These are phyloP conservation scores for Diadophis punctatus DNA, from an alignment of 2,113 vertebrate species.

Conservation along the genomic window DNA sequence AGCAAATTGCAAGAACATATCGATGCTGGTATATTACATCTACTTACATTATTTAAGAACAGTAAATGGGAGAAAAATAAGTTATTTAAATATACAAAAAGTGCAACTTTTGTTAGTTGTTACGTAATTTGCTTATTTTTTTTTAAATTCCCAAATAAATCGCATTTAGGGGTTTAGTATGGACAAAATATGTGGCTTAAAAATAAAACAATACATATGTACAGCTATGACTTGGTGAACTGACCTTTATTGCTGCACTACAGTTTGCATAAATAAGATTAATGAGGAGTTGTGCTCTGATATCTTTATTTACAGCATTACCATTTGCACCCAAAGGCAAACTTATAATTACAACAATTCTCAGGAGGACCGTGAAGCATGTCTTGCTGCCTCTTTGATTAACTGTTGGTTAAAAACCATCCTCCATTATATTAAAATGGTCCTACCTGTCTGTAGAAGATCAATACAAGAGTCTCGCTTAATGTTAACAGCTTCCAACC, in stretches of 20 bases:
- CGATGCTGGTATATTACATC: conserved; percentile 96
- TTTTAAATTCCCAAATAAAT: conserved; percentile 60
- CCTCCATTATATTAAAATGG: conserved; percentile 19
- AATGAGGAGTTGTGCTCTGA: background rate
- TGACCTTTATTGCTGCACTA: conserved; percentile 62
- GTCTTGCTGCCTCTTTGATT: conserved; percentile 21
- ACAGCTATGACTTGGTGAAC: conserved; percentile 69
- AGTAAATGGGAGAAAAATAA: conserved; percentile 92
- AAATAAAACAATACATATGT: conserved; percentile 63
- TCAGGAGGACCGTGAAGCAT: background rate
- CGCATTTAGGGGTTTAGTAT: conserved; percentile 67
- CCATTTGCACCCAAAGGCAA: conserved; percentile 32
- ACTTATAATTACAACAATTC: conserved; percentile 26
- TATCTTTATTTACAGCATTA: conserved; percentile 21
- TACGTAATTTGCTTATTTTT: conserved; percentile 82
- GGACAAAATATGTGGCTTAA: conserved; percentile 61
- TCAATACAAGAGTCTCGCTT: conserved; percentile 50
- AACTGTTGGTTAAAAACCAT: conserved; percentile 16
- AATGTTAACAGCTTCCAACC: conserved; percentile 39
- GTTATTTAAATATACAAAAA: conserved; percentile 99
- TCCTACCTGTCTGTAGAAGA: conserved; percentile 44
- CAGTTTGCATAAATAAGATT: conserved; percentile 46
- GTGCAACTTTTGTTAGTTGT: conserved; percentile 92
- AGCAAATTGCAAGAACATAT: conserved; percentile 86
- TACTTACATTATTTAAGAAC: conserved; percentile 96